Conservation (phyloP, 2,888 invertebrate genomes). For the Sericinus montela region DNA sequence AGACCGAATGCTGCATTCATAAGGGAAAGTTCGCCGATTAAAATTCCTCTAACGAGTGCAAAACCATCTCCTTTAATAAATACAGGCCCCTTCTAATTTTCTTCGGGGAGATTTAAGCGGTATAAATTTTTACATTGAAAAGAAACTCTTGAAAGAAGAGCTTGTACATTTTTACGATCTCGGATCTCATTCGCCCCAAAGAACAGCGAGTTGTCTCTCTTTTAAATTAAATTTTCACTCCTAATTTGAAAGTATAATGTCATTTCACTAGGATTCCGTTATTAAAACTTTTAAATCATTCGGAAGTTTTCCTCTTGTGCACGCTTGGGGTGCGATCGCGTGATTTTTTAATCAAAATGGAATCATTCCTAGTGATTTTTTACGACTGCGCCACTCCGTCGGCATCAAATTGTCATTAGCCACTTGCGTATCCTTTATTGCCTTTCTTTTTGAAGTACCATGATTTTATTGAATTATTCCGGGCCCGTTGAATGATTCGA, state of each 20-base stretch:
- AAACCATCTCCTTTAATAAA: constrained; percentile 73
- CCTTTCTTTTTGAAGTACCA: constrained; percentile 69
- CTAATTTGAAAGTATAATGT: constrained; percentile 81
- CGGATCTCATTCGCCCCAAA: constrained; percentile 70
- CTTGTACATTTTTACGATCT: constrained; percentile 76
- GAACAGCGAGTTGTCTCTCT: constrained; percentile 74
- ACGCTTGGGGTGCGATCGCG: constrained; percentile 60
- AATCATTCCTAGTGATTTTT: constrained; percentile 78
- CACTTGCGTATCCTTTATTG: constrained; percentile 75
- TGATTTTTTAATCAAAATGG: constrained; percentile 79
- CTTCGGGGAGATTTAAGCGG: constrained; percentile 72
- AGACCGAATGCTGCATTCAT: constrained; percentile 68
- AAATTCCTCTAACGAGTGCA: constrained; percentile 75
- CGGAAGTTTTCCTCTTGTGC: constrained; percentile 61
- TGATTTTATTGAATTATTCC: constrained; percentile 68
- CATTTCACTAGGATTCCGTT: constrained; percentile 79
- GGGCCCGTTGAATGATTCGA: constrained; percentile 45
- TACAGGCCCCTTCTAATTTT: constrained; percentile 72
- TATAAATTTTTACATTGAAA: constrained; percentile 74
- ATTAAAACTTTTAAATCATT: constrained; percentile 81
- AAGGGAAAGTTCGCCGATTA: constrained; percentile 72
- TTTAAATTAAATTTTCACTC: constrained; percentile 81
- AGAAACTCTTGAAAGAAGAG: constrained; percentile 76
- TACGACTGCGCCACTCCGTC: constrained; percentile 69
- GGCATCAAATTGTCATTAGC: constrained; percentile 76